phyloP scores from a whole-genome alignment of 2,888 invertebrate species.

The Tortrix viridana region DNA sequence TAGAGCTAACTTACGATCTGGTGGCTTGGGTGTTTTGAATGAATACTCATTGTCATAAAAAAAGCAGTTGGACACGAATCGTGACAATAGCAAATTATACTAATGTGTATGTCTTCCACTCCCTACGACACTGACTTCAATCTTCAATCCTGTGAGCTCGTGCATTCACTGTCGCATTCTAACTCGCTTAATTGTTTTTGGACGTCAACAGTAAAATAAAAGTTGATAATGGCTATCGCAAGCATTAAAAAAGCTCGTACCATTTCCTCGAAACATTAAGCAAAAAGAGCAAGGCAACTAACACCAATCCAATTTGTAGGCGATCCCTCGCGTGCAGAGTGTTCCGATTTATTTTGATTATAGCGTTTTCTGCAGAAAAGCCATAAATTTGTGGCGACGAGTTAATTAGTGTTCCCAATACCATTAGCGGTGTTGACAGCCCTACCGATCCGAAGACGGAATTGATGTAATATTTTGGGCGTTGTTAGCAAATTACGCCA shows the following conservation, averaged over 20 bases:
- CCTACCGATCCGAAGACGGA: conserved; percentile 60
- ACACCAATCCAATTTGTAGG: conserved; percentile 72
- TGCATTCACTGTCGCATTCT: too few species aligned
- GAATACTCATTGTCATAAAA: too few species aligned
- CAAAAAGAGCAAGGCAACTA: conserved; percentile 21
- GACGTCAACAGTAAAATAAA: too few species aligned
- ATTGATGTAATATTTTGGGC: conserved; percentile 74
- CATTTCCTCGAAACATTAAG: conserved; percentile 16
- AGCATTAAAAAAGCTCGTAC: conserved; percentile 3
- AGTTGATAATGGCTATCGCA: too few species aligned
- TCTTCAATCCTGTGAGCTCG: too few species aligned
- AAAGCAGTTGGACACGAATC: too few species aligned
- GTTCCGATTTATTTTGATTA: conserved; percentile 81
- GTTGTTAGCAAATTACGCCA: conserved; percentile 58
- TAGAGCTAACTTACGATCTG: too few species aligned
- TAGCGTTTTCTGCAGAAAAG: conserved; percentile 71
- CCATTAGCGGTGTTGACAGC: conserved; percentile 79
- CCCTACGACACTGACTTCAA: too few species aligned
- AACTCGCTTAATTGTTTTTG: too few species aligned
- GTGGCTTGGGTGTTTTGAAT: too few species aligned
- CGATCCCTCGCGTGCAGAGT: conserved; percentile 74
- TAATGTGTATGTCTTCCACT: too few species aligned
- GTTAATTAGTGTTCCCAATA: conserved; percentile 82
- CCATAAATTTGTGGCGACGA: conserved; percentile 78
- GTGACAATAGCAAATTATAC: too few species aligned